A percentile compares a stretch with the other conserved stretches of the same genome.
Conservation (phyloP, 92 coral and sea anemone genomes). For the Plumapathes pennacea region DNA sequence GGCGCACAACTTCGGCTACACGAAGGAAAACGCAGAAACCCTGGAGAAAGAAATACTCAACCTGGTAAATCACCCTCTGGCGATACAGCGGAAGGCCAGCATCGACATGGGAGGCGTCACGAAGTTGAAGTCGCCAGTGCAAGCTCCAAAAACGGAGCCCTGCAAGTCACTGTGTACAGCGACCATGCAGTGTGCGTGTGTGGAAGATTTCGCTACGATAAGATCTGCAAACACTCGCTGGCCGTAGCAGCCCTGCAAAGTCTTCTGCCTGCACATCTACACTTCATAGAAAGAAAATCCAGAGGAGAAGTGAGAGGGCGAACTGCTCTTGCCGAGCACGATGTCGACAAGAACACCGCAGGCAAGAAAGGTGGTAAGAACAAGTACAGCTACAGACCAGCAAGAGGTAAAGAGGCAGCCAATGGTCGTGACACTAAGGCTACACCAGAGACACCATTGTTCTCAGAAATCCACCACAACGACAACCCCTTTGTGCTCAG, state of each 20-base stretch:
- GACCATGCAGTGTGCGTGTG: constrained; percentile 21
- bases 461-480: constrained; percentile 31
- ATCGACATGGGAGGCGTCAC: constrained; percentile 11
- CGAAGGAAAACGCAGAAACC: constrained; percentile 3
- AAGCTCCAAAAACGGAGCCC: constrained; percentile 19
- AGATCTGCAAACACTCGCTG: constrained; percentile 40
- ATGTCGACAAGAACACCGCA: constrained; percentile 16
- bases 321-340: constrained; percentile 40
- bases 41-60: constrained; percentile 9
- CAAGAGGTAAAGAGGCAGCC: constrained; percentile 6
- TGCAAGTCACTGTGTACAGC: constrained; percentile 18
- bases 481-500: constrained; percentile 23
- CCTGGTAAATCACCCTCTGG: constrained; percentile 21
- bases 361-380: constrained; percentile 46
- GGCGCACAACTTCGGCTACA: constrained; percentile 11
- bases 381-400: constrained; percentile 37
- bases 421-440: too few species aligned
- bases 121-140: constrained; percentile 40
- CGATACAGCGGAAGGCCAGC: constrained; percentile 34
- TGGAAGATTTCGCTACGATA: constrained; percentile 32
- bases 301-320: background rate
- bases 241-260: constrained; percentile 31
- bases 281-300: constrained; percentile 6
- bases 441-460: too few species aligned
- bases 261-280: constrained; percentile 12